Conservation (phyloP, 2,113 vertebrate genomes). For the Urocynchramus pylzowi region DNA sequence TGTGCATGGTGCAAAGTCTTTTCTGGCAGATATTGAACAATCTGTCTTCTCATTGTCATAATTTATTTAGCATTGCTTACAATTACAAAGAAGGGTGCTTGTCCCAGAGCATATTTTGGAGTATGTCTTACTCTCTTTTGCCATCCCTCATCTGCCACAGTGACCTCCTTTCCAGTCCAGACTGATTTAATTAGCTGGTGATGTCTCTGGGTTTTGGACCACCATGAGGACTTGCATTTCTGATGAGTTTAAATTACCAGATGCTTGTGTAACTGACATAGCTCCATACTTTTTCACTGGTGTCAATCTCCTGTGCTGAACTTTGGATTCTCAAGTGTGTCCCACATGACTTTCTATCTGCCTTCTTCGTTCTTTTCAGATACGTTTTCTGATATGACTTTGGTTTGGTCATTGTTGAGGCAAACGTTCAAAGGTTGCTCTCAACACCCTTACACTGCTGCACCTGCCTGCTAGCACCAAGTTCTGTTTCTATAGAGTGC, state of each 20-base stretch:
- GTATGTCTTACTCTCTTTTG: neutral
- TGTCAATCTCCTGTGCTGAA: neutral
- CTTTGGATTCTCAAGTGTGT: neutral
- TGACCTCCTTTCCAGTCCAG: neutral
- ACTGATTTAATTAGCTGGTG: neutral
- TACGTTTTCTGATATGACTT: neutral
- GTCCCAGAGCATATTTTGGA: neutral
- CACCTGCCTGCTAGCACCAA: neutral
- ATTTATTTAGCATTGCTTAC: neutral
- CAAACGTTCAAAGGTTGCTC: fast-evolving
- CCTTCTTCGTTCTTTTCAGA: neutral
- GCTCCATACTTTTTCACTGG: neutral
- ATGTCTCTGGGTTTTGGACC: neutral
- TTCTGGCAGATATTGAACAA: neutral
- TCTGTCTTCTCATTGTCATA: neutral
- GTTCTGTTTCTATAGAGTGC: neutral
- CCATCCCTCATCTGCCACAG: neutral
- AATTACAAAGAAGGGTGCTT: neutral
- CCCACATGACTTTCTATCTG: neutral
- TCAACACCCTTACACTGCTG: neutral
- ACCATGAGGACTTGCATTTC: neutral
- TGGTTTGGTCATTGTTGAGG: neutral
- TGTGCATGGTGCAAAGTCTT: neutral
- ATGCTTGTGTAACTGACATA: neutral
- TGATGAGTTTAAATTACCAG: neutral